These are phyloP conservation scores for Agelastica alni DNA, from an alignment of 2,888 invertebrate genomes.

Conservation along the genomic window DNA sequence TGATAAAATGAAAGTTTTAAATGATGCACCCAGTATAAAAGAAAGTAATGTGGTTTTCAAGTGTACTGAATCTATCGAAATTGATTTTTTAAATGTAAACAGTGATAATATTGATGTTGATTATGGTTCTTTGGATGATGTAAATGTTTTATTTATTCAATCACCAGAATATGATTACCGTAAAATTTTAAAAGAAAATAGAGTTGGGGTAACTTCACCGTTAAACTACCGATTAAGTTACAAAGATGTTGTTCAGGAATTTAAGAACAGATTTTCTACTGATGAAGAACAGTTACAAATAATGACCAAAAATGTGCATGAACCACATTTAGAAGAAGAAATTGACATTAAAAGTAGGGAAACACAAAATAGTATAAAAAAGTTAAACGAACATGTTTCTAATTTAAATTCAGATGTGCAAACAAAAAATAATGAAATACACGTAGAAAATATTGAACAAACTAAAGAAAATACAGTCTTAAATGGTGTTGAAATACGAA, in stretches of 20 bases:
- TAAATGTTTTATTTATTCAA: no score
- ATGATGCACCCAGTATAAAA: no score
- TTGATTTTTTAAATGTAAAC: conserved; percentile 1
- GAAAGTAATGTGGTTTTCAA: no score
- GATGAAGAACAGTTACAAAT: conserved; percentile 5
- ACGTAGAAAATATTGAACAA: no score
- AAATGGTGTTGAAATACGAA: conserved; percentile 13
- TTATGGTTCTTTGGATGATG: no score
- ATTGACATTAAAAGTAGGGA: no score
- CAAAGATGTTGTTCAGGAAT: conserved; percentile 43
- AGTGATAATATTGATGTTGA: neutral
- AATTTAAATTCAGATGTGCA: neutral
- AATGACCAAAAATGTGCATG: conserved; percentile 15
- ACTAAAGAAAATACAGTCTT: no score
- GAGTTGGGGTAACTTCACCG: conserved; percentile 39
- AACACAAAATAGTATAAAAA: no score
- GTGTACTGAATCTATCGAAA: neutral
- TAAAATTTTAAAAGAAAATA: conserved; percentile 37
- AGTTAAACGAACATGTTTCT: neutral
- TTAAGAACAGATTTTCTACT: conserved; percentile 35
- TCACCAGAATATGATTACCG: conserved; percentile 26
- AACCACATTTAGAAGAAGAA: no score
- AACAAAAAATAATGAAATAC: neutral
- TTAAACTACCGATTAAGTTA: conserved; percentile 36
- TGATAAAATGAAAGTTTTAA: neutral